These are phyloP conservation scores for Pseudopodoces humilis DNA, from an alignment of 2,113 vertebrate species.

Conservation along the genomic window DNA sequence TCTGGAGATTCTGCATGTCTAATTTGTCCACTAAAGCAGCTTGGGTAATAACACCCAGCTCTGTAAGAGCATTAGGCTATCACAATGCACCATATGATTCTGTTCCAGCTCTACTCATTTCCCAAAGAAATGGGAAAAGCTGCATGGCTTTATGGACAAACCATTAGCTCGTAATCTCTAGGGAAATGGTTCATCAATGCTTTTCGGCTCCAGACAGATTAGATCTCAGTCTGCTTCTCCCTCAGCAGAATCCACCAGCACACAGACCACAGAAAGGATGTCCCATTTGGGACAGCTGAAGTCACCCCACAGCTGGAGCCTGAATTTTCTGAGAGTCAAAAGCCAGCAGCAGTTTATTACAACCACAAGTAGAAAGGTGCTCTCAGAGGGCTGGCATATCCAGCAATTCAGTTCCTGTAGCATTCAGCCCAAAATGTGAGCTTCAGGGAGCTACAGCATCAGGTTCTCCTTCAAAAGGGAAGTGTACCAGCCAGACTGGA, in stretches of 20 bases:
- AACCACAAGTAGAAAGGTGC: neutral
- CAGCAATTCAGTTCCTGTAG: neutral
- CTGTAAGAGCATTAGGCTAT: conserved; percentile 72
- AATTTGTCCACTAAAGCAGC: conserved; percentile 70
- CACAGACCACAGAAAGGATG: neutral
- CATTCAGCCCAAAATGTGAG: rapidly evolving
- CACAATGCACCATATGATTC: conserved; percentile 37
- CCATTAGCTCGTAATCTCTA: conserved; percentile 24
- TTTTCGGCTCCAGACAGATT: conserved; percentile 3
- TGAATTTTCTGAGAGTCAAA: neutral
- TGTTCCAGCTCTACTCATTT: conserved; percentile 36
- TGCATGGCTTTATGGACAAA: conserved; percentile 3
- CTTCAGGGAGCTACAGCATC: neutral
- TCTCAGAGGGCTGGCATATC: neutral
- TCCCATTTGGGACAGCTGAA: neutral
- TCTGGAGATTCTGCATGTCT: conserved; percentile 69
- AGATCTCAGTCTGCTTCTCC: conserved; percentile 21
- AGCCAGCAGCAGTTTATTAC: neutral
- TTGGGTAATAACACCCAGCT: conserved; percentile 46
- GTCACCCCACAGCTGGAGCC: rapidly evolving
- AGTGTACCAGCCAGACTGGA: neutral
- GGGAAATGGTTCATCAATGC: neutral
- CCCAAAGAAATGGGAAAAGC: conserved; percentile 27
- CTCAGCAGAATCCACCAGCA: neutral
- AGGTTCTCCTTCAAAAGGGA: neutral